phyloP scores from a whole-genome alignment of 2,113 vertebrate genomes.

The Heliornis fulica region DNA sequence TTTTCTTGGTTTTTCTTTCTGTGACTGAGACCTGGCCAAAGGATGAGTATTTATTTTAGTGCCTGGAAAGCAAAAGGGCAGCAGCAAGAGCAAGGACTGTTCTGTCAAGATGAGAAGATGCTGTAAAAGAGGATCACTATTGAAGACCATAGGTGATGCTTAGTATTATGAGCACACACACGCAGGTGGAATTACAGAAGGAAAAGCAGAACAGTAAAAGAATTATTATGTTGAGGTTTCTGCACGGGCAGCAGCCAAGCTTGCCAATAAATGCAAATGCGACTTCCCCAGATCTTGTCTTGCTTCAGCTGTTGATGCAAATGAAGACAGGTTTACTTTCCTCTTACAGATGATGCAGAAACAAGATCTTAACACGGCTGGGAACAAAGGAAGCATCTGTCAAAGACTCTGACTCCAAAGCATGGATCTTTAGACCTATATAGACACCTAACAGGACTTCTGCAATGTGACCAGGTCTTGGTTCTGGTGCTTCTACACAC shows the following conservation, averaged over 20 bases:
- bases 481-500: background rate
- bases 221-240: background rate
- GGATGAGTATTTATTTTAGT: background rate
- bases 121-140: background rate
- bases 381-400: background rate
- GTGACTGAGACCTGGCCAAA: background rate
- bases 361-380: fast-evolving
- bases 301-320: background rate
- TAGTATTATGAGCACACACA: background rate
- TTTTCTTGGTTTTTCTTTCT: background rate
- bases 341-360: background rate
- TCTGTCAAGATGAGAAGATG: background rate
- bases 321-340: background rate
- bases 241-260: background rate
- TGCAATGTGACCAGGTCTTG: background rate
- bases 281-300: background rate
- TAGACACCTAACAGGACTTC: background rate
- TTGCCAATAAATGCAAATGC: background rate
- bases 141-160: background rate
- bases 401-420: background rate
- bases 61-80: background rate
- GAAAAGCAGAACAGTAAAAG: background rate
- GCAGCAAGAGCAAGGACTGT: background rate
- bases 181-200: background rate
- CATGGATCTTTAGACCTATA: background rate